Conservation (phyloP, 2,888 invertebrate species). For the Tetrapedia diversipes region DNA sequence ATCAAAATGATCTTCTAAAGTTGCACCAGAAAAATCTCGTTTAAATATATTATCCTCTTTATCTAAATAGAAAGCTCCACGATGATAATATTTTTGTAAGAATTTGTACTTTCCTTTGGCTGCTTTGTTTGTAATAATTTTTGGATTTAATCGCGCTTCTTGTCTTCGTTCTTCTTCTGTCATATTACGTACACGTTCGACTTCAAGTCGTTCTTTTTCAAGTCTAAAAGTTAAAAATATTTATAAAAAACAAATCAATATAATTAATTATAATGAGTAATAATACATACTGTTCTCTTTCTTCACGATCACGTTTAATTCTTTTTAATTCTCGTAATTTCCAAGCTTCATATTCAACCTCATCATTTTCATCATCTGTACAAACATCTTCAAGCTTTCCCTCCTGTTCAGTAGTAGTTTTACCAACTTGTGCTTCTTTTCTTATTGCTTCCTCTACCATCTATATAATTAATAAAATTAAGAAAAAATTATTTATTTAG, state of each 20-base stretch:
- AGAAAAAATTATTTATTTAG: neutral
- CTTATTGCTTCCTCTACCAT: conserved; percentile 95
- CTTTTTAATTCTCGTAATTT: conserved; percentile 98
- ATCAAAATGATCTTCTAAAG: conserved; percentile 99
- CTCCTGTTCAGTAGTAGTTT: conserved; percentile 87
- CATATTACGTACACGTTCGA: conserved; percentile 95
- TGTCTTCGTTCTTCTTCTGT: conserved; percentile 97
- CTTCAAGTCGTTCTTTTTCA: conserved; percentile 94
- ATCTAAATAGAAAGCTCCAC: conserved; percentile 99
- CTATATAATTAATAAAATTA: conserved; percentile 74
- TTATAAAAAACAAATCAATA: conserved; percentile 67
- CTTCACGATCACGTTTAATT: conserved; percentile 97
- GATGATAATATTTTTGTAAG: conserved; percentile 99
- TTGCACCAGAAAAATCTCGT: conserved; percentile 97
- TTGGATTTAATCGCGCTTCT: conserved; percentile 95
- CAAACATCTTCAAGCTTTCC: conserved; percentile 93
- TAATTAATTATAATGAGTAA: neutral
- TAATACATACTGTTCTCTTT: conserved; percentile 92
- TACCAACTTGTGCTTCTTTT: conserved; percentile 88
- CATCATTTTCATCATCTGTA: conserved; percentile 98
- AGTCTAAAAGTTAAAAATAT: conserved; percentile 84
- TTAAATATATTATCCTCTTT: conserved; percentile 95
- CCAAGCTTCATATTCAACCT: conserved; percentile 98
- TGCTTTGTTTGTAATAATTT: conserved; percentile 95
- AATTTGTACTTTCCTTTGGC: conserved; percentile 99